These are phyloP conservation scores for Tricholaema leucomelas DNA, from an alignment of 2,113 vertebrate genomes.

Conservation along the genomic window DNA sequence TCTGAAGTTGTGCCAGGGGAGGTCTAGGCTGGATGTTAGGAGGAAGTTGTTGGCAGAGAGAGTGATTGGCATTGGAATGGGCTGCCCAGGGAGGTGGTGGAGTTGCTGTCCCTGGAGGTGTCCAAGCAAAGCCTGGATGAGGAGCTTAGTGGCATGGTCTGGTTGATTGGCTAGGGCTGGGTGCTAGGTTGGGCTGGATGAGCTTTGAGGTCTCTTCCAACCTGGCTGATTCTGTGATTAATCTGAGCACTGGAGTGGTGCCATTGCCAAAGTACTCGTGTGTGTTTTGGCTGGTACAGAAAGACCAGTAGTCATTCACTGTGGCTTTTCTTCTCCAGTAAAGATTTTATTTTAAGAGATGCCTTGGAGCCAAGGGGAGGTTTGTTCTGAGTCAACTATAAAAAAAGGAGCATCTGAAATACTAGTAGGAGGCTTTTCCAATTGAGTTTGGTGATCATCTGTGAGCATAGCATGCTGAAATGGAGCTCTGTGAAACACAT, in stretches of 20 bases:
- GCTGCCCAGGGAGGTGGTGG: too few species aligned
- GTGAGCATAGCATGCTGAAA: background rate
- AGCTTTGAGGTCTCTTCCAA: too few species aligned
- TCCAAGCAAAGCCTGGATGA: too few species aligned
- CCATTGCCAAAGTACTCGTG: background rate
- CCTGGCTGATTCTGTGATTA: too few species aligned
- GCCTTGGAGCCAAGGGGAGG: background rate
- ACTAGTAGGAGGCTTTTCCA: background rate
- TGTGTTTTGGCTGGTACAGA: background rate
- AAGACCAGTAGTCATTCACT: background rate
- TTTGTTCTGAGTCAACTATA: background rate
- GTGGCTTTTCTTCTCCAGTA: background rate
- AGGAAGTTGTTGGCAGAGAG: too few species aligned
- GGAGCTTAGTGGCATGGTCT: too few species aligned
- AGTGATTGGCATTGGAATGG: too few species aligned
- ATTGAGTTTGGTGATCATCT: background rate
- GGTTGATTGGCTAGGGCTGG: too few species aligned
- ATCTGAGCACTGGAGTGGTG: background rate
- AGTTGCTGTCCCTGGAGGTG: too few species aligned
- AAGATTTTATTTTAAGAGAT: conserved; percentile 23
- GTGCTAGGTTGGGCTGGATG: too few species aligned
- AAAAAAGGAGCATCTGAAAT: background rate
- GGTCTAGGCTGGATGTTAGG: too few species aligned
- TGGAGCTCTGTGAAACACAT: background rate
- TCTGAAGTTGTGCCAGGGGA: too few species aligned